Evolutionary conservation across 1,140 invertebrate species (phyloP).

Genomic region (Drosophila takahashii): DNA sequence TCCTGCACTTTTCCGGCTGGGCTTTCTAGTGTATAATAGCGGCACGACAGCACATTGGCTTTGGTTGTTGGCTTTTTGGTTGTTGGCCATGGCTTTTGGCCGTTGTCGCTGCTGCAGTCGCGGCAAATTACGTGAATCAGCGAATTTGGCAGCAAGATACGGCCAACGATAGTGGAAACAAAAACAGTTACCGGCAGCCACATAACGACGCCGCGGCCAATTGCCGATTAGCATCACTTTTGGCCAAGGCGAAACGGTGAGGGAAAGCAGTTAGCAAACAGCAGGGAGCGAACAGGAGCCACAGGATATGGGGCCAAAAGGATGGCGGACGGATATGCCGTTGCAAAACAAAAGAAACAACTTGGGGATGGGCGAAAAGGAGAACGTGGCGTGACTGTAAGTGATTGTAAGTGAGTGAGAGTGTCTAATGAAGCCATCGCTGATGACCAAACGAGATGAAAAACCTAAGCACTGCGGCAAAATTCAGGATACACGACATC

Average conservation of each 20-base stretch:
- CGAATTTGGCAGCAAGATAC: slow-evolving; percentile 67
- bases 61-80: slow-evolving; percentile 22
- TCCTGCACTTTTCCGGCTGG: slow-evolving; percentile 7
- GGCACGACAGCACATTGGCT: slow-evolving; percentile 30
- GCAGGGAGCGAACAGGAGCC: slow-evolving; percentile 9
- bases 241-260: slow-evolving; percentile 27
- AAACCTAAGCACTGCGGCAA: neutral
- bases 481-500: neutral
- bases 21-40: slow-evolving; percentile 36
- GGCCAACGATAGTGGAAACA: slow-evolving; percentile 44
- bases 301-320: slow-evolving; percentile 17
- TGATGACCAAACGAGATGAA: slow-evolving; percentile 28
- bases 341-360: slow-evolving; percentile 24
- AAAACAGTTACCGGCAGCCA: slow-evolving; percentile 37
- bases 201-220: slow-evolving; percentile 69
- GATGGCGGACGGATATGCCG: slow-evolving; percentile 28
- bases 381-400: slow-evolving; percentile 43
- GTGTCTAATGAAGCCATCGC: slow-evolving; percentile 50
- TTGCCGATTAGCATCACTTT: slow-evolving; percentile 73
- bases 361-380: slow-evolving; percentile 14
- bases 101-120: slow-evolving; percentile 44
- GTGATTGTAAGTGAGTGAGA: slow-evolving; percentile 54
- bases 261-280: slow-evolving; percentile 29
- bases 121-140: slow-evolving; percentile 60
- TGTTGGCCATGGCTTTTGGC: slow-evolving; percentile 21